Base-by-base conservation (phyloP, 2,113 vertebrate species). In the Hemibagrus wyckioides region DNA sequence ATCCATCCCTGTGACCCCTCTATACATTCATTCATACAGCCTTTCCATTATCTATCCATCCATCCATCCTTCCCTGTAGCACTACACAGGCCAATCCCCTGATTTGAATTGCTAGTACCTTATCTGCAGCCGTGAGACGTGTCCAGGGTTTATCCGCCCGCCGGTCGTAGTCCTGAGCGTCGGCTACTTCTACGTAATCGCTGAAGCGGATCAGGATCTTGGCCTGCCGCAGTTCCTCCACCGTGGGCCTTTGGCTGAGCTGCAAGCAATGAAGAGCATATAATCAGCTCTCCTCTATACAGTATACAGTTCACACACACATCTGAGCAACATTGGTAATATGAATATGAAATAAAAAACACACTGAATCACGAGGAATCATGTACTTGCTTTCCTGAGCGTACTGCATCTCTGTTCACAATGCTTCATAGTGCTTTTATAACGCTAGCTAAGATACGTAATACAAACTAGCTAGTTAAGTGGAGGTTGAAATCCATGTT, bases 161-260 rank as follows among this genome's bases (percentile, higher is more conserved):
- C 81, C 98, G 94, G 95, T 99, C 98, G 0, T 99, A 99, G 93
- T 99, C 98, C 94, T 99, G 98, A 1, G 98, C 98, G 0, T 99
- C 97, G 0, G 98, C 97, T 93, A 99, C 97, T 88, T 99, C 98
- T 92, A 99, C 98, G 0, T 99, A 99, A 94, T 99, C 98, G 1
- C 97, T 97, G 95, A 99, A 99, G 87, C 95, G 97, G 93, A 99
- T 99, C 69, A 99, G 97, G 92, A 99, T 99, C 94, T 98, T 99
- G 89, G 97, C 96, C 90, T 97, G 97, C 69, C 98, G 95, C 59
- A 99, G 94, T 89, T 99, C 97, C 94, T 99, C 98, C 85, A 99
- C 98, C 0, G 98, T 99, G 85, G 98, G 98, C 93, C 98, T 97
- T 90, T 99, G 98, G 92, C 98, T 99, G 88, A 99, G 96, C 98